Percentiles rank a stretch among this genome's conserved stretches.
These are phyloP conservation scores for Arbacia lixula DNA, from an alignment of 53 echinoderm and acorn worm genomes.

Conservation along the genomic window DNA sequence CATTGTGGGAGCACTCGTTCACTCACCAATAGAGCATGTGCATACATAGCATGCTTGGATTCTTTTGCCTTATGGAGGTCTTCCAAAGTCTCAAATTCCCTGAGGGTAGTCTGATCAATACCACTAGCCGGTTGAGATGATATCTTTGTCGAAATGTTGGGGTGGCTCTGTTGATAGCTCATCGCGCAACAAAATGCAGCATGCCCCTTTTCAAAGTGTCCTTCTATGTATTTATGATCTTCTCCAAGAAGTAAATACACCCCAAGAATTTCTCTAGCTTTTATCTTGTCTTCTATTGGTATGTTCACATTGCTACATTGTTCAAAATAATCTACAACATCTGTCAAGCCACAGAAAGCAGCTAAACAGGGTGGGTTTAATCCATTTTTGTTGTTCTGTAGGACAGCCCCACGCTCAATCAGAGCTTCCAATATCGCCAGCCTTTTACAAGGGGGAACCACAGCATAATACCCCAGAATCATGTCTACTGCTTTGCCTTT, in stretches of 20 bases:
- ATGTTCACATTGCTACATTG: neutral
- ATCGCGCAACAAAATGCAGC: neutral
- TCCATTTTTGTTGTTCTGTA: slow-evolving; percentile 2
- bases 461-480: neutral
- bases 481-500: too few species aligned
- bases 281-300: slow-evolving; percentile 2
- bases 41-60: neutral
- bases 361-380: neutral
- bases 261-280: slow-evolving; percentile 9
- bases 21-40: slow-evolving; percentile 1
- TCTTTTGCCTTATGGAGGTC: neutral
- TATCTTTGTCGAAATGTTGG: too few species aligned
- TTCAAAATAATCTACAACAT: slow-evolving; percentile 16
- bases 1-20: neutral
- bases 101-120: neutral
- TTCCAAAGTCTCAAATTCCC: neutral
- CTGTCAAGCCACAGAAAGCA: neutral
- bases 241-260: neutral
- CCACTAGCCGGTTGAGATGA: neutral
- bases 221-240: too few species aligned
- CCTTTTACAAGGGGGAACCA: neutral
- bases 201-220: too few species aligned
- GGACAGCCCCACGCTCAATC: neutral
- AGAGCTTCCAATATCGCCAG: neutral
- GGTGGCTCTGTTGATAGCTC: neutral